Evolutionary conservation across 1,140 invertebrate genomes (phyloP).

Genomic region (Pemphigus obesinymphae): DNA sequence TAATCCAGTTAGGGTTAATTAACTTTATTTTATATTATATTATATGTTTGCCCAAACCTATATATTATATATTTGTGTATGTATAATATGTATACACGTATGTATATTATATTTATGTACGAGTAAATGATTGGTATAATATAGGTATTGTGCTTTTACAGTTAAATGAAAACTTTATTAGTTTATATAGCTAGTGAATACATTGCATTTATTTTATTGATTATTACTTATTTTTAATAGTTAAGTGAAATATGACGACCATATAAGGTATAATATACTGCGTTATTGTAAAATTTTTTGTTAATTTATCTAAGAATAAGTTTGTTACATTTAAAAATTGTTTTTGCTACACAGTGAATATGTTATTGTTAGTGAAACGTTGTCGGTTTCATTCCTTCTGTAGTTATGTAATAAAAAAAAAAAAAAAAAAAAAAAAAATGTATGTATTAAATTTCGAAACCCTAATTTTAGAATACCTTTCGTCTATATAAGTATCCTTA

Average conservation of each 20-base stretch:
- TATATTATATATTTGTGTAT: background rate
- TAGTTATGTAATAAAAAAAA: background rate
- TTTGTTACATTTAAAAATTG: background rate
- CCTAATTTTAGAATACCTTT: no score
- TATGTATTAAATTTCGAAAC: no score
- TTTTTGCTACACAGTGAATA: constrained; percentile 1
- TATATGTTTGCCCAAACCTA: background rate
- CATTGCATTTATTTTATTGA: constrained; percentile 2
- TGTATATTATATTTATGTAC: no score
- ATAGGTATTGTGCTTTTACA: background rate
- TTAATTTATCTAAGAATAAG: background rate
- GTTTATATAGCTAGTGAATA: no score
- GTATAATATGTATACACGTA: background rate
- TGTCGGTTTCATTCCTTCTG: background rate
- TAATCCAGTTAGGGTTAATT: background rate
- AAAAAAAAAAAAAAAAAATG: no score
- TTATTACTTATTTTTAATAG: background rate
- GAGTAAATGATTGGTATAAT: background rate
- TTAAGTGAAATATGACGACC: background rate
- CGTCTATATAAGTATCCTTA: no score
- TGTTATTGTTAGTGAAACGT: constrained; percentile 1
- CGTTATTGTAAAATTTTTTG: background rate
- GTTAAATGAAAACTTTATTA: background rate
- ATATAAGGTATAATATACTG: background rate
- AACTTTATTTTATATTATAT: background rate